These are phyloP conservation scores for Camelus bactrianus DNA, from an alignment of 2,113 vertebrate genomes.

Conservation along the genomic window DNA sequence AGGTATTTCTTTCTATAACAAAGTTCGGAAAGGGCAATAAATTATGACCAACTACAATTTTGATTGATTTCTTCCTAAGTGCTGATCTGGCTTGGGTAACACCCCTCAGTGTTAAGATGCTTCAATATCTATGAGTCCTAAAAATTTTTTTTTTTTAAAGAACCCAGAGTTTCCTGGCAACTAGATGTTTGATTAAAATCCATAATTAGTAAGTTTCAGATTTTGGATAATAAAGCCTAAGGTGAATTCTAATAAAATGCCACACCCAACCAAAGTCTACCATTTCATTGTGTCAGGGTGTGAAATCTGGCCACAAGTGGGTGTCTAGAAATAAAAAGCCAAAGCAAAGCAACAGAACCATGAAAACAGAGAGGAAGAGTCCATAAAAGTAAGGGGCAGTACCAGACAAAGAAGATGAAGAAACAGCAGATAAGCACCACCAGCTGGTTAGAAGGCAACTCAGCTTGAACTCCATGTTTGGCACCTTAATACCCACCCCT, in stretches of 20 bases:
- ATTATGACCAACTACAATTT: neutral
- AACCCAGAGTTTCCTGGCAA: slow-evolving; percentile 19
- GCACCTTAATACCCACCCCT: neutral
- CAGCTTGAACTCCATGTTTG: neutral
- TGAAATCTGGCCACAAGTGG: neutral
- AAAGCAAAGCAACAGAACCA: neutral
- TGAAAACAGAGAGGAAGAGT: neutral
- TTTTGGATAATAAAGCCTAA: neutral
- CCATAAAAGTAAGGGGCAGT: neutral
- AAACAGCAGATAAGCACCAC: neutral
- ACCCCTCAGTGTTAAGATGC: neutral
- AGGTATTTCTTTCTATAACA: slow-evolving; percentile 2
- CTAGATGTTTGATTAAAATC: neutral
- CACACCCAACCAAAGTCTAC: neutral
- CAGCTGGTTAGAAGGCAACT: neutral
- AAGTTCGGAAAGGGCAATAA: neutral
- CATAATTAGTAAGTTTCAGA: neutral
- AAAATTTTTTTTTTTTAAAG: neutral
- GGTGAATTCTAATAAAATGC: neutral
- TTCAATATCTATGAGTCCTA: neutral
- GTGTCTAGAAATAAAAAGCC: neutral
- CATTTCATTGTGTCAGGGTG: neutral
- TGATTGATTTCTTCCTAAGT: neutral
- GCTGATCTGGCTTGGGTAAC: neutral
- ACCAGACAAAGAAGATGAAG: neutral